phyloP scores from a whole-genome alignment of 2,113 vertebrate genomes.

The Bos indicus region DNA sequence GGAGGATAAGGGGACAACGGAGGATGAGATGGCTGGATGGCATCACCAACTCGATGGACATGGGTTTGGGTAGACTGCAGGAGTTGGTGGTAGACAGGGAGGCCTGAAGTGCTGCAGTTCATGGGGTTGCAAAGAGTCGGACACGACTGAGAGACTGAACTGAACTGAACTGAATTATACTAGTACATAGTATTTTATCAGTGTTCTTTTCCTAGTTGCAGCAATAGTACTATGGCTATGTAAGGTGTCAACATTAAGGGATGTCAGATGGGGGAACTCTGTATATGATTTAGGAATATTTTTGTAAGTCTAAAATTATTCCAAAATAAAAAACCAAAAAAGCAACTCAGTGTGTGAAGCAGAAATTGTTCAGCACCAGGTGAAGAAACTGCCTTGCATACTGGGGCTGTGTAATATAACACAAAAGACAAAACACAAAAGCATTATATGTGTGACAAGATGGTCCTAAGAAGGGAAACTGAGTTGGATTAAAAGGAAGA shows the following conservation, averaged over 20 bases:
- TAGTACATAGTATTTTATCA: not conserved
- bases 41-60: too few species aligned
- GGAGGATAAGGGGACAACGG: too few species aligned
- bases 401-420: not conserved
- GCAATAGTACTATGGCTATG: not conserved
- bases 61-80: too few species aligned
- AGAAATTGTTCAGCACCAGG: not conserved
- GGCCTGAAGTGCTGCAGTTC: too few species aligned
- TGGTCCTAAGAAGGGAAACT: not conserved
- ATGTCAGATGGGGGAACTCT: not conserved
- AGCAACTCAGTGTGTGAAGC: not conserved
- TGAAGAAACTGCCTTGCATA: not conserved
- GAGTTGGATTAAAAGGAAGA: not conserved
- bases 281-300: not conserved
- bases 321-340: slow-evolving; percentile 3
- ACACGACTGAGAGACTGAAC: too few species aligned
- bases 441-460: not conserved
- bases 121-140: too few species aligned
- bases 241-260: not conserved
- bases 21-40: too few species aligned
- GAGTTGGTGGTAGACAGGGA: too few species aligned
- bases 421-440: not conserved
- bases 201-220: not conserved
- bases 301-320: slow-evolving; percentile 5
- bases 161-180: not conserved